These are phyloP conservation scores for Dryococelus australis DNA, from an alignment of 2,888 invertebrate genomes.

Conservation along the genomic window DNA sequence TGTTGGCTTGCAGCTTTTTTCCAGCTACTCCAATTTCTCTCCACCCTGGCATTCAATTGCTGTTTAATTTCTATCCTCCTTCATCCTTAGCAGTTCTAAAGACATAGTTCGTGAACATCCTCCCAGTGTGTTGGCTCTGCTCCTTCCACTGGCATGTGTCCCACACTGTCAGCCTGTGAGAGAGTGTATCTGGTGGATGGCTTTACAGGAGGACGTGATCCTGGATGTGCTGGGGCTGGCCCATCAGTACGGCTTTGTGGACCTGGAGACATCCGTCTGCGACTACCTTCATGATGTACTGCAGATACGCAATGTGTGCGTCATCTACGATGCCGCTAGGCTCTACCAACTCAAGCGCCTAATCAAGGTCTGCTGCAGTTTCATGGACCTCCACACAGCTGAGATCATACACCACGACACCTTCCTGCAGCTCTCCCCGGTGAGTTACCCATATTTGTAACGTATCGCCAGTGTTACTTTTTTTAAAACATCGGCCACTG, in stretches of 20 bases:
- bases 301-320: constrained; percentile 88
- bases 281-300: constrained; percentile 91
- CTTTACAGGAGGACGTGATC: constrained; percentile 55
- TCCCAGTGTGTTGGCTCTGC: too few species aligned
- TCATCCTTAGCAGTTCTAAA: too few species aligned
- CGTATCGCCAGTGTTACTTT: too few species aligned
- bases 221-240: constrained; percentile 76
- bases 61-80: too few species aligned
- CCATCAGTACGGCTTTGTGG: constrained; percentile 94
- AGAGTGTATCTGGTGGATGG: neutral
- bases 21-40: too few species aligned
- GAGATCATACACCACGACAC: constrained; percentile 85
- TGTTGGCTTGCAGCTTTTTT: too few species aligned
- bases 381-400: constrained; percentile 87
- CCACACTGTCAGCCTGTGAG: too few species aligned
- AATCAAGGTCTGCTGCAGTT: constrained; percentile 82
- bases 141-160: too few species aligned
- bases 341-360: constrained; percentile 68
- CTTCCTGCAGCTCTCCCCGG: constrained; percentile 84
- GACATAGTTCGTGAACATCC: too few species aligned
- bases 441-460: constrained; percentile 57
- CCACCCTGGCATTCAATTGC: too few species aligned
- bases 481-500: too few species aligned
- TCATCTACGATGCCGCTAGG: constrained; percentile 92
- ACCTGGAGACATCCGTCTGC: constrained; percentile 90